phyloP scores from a whole-genome alignment of 2,888 invertebrate species.

The Pelosia muscerda region DNA sequence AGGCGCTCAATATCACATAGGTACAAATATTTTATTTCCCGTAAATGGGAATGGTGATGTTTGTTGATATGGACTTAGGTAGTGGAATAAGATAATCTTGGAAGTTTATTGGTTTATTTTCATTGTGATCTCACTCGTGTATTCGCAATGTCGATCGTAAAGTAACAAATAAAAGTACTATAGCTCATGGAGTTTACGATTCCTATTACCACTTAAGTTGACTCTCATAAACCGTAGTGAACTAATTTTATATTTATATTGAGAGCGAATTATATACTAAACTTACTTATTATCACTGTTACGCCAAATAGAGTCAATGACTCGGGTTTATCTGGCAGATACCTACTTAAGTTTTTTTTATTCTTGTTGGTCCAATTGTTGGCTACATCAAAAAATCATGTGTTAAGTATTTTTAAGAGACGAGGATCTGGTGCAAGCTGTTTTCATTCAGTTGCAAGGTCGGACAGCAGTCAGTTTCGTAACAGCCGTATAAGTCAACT shows the following conservation, averaged over 20 bases:
- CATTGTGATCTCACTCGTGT: slow-evolving; percentile 2
- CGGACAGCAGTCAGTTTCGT: too few relatives aligned
- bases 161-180: not conserved
- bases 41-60: not conserved
- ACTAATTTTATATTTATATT: not conserved
- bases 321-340: too few relatives aligned
- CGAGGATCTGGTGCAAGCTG: too few relatives aligned
- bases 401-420: too few relatives aligned
- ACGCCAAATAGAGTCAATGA: too few relatives aligned
- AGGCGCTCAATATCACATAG: not conserved
- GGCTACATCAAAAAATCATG: too few relatives aligned
- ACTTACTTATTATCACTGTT: not conserved
- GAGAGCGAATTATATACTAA: not conserved
- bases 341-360: too few relatives aligned
- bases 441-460: too few relatives aligned
- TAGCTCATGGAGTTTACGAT: slow-evolving; percentile 6
- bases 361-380: too few relatives aligned
- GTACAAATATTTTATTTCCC: slow-evolving; percentile 4
- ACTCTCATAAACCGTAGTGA: slow-evolving; percentile 3
- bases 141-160: not conserved
- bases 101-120: not conserved
- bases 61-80: slow-evolving; percentile 1
- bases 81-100: not conserved
- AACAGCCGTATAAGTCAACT: too few relatives aligned
- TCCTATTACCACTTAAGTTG: slow-evolving; percentile 1